Percentiles rank a stretch among this genome's conserved stretches.
Conservation (phyloP, 2,888 invertebrate genomes). For the Stenchaetothrips biformis region DNA sequence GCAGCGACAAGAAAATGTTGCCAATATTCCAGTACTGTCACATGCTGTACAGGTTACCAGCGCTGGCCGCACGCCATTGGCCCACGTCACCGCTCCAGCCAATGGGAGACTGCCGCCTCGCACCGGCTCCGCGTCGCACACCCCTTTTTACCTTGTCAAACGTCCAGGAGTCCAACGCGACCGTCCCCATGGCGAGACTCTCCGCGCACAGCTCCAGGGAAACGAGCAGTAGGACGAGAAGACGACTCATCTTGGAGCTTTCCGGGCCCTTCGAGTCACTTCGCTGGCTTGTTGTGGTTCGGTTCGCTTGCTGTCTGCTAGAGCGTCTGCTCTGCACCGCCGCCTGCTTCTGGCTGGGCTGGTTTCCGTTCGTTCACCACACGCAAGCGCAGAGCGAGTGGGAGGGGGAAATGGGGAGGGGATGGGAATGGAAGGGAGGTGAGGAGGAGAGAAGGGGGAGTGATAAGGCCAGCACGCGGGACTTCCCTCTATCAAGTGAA, state of each 20-base stretch:
- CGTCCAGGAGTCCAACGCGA: slow-evolving; percentile 70
- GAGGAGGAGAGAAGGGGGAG: neutral
- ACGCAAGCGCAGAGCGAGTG: neutral
- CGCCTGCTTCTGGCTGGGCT: neutral
- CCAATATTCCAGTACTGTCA: neutral
- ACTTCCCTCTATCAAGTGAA: too few species aligned
- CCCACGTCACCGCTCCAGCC: neutral
- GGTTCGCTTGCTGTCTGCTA: neutral
- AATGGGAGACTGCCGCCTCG: slow-evolving; percentile 14
- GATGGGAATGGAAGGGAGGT: neutral
- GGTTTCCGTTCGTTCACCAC: neutral
- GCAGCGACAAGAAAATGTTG: neutral
- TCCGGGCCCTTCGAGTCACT: neutral
- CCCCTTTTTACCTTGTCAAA: slow-evolving; percentile 62
- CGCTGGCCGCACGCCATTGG: neutral
- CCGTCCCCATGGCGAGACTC: slow-evolving; percentile 53
- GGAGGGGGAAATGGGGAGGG: neutral
- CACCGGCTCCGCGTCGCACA: neutral
- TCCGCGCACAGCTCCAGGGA: neutral
- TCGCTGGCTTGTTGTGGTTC: neutral
- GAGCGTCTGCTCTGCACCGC: neutral
- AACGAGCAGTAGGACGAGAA: neutral
- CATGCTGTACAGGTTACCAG: neutral
- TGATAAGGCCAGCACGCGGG: neutral
- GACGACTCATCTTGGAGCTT: neutral